Conservation (phyloP, 2,888 invertebrate genomes). For the Lasioglossum zephyrum region DNA sequence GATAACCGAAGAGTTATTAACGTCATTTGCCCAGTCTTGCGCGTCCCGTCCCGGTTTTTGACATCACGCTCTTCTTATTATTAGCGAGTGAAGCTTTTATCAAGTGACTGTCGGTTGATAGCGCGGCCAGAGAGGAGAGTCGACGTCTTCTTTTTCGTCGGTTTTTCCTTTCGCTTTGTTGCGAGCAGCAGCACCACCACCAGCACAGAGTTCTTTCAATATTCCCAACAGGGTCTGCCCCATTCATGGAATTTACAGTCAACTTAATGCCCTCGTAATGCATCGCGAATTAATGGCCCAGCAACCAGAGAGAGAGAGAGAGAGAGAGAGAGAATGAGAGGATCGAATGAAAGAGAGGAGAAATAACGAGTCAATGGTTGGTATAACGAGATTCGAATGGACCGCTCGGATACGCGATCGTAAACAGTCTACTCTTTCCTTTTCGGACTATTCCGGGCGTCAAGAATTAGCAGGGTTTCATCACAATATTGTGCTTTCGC, state of each 20-base stretch:
- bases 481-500: neutral
- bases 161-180: constrained; percentile 5
- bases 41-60: constrained; percentile 2
- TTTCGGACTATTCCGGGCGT: neutral
- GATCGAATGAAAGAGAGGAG: constrained; percentile 3
- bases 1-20: constrained; percentile 36
- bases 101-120: constrained; percentile 10
- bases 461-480: neutral
- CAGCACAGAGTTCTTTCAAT: constrained; percentile 27
- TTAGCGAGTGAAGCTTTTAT: constrained; percentile 23
- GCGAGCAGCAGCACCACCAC: neutral
- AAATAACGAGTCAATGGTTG: constrained; percentile 56
- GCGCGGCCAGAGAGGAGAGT: neutral
- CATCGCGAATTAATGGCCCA: constrained; percentile 52
- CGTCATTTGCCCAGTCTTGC: constrained; percentile 31
- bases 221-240: constrained; percentile 6
- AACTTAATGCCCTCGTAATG: constrained; percentile 39
- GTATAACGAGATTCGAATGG: constrained; percentile 68
- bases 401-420: constrained; percentile 25
- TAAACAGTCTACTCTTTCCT: constrained; percentile 4
- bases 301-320: neutral
- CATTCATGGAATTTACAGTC: constrained; percentile 43
- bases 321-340: neutral
- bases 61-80: constrained; percentile 27
- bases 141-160: neutral